Base-by-base conservation (phyloP, 2,888 invertebrate species). In the Cactoblastis cactorum region DNA sequence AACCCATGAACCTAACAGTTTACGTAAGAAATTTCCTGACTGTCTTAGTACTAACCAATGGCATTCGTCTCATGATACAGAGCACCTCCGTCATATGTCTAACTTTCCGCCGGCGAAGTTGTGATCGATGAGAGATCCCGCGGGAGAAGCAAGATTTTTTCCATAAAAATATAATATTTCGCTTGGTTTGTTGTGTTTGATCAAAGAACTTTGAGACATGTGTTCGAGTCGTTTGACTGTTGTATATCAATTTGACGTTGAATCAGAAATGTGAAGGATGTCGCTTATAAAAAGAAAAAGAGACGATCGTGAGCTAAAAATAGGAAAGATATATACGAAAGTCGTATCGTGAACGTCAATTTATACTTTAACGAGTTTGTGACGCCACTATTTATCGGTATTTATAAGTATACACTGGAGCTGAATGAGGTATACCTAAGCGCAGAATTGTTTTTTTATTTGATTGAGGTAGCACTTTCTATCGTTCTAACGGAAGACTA, bases 161-260 rank as follows among this genome's bases (percentile, higher is more conserved):
- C 14, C 24, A 41, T 41, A 41, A 41, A 41, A 24, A 41, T 24
- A 24, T 41, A 41, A 41, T 22, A 41, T 41, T 41, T 24, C 24
- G 41, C 41, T 3, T 41, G 41, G 41, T 41, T 41, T 41, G 41
- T 19, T 41, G 41, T 41, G 41, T 24, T 41, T 14, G 41, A 41
- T 41, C 41, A 41, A 41, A 41, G 12, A 14, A 19, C 22, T 41
- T 12, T n/a, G 39, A 12, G 33, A 33, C 33, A 35, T 11, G 14
- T 5, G 14, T 5, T 35, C 6, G 34, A 3, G 3, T 15, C 12
- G 34, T 35, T 35, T 15, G 34, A 35, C 34, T 35, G 15, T 35
- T 14, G 14, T 35, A 35, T 35, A 8, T 14, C 14, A 14, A 14
- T 35, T 1, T 35, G 3, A 12, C 33, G 15, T 11, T 5, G 14